Percentiles rank a stretch among this genome's conserved stretches.
Conservation (phyloP, 1,140 invertebrate species). For the Pseudomyrmex pallidus region DNA sequence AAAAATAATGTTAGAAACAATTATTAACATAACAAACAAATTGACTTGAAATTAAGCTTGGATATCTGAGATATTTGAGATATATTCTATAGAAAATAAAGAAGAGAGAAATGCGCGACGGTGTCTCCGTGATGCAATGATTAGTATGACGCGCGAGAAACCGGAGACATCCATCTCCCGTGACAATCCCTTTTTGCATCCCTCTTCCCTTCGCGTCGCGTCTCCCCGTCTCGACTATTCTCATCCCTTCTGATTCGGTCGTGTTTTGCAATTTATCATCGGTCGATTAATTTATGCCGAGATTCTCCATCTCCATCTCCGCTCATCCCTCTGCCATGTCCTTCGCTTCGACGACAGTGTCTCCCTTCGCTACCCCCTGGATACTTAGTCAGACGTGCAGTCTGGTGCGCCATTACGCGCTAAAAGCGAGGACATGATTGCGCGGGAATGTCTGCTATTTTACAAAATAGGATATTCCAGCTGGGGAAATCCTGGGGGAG, state of each 20-base stretch:
- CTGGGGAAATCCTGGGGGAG: constrained; percentile 14
- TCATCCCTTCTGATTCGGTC: constrained; percentile 53
- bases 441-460: constrained; percentile 58
- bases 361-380: constrained; percentile 18
- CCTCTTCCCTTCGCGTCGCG: constrained; percentile 6
- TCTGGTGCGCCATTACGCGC: constrained; percentile 46
- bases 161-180: constrained; percentile 75
- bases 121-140: constrained; percentile 40
- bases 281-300: constrained; percentile 78
- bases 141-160: constrained; percentile 33
- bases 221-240: constrained; percentile 38
- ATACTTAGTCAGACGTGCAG: constrained; percentile 53
- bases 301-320: constrained; percentile 56
- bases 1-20: not conserved
- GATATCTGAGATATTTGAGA: constrained; percentile 25
- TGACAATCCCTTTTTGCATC: constrained; percentile 77
- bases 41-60: constrained; percentile 11
- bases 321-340: constrained; percentile 20
- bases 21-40: not conserved
- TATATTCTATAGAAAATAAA: not conserved
- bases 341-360: constrained; percentile 47
- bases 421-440: constrained; percentile 66
- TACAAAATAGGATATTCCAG: constrained; percentile 56
- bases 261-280: constrained; percentile 77
- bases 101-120: constrained; percentile 20